A percentile compares a stretch with the other conserved stretches of the same genome.
Evolutionary conservation across 2,888 invertebrate genomes (phyloP).

Genomic region (Syritta pipiens): DNA sequence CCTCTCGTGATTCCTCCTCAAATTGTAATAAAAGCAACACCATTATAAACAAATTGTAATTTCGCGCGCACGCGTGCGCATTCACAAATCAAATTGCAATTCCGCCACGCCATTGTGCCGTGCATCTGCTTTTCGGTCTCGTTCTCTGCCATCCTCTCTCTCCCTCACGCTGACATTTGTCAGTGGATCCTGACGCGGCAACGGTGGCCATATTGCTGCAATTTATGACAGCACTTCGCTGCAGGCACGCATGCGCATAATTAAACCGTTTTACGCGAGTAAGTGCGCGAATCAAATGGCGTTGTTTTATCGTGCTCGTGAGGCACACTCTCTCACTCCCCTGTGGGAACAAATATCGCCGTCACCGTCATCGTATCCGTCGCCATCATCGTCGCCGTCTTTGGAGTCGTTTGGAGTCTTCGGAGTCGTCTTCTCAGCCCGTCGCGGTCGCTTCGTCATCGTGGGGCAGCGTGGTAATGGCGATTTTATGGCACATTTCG

Average conservation of each 20-base stretch:
- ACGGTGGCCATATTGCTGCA: slow-evolving; percentile 63
- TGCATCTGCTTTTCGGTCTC: too few species aligned
- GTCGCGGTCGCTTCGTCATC: slow-evolving; percentile 5
- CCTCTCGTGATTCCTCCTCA: slow-evolving; percentile 13
- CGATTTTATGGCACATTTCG: slow-evolving; percentile 39
- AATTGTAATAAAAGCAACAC: slow-evolving; percentile 32
- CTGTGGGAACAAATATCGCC: slow-evolving; percentile 27
- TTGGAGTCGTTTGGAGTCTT: too few species aligned
- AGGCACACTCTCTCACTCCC: slow-evolving; percentile 13
- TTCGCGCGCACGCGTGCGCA: slow-evolving; percentile 64
- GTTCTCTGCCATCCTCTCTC: too few species aligned
- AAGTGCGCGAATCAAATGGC: slow-evolving; percentile 65
- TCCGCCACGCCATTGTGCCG: too few species aligned
- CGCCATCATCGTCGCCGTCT: slow-evolving; percentile 1
- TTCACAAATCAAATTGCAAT: slow-evolving; percentile 61
- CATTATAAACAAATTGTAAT: slow-evolving; percentile 64
- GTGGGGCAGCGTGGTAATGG: slow-evolving; percentile 20
- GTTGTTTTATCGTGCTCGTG: slow-evolving; percentile 49
- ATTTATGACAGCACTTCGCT: slow-evolving; percentile 57
- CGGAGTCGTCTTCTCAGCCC: too few species aligned
- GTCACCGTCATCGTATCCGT: too few species aligned
- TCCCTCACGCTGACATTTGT: background rate
- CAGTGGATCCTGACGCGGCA: slow-evolving; percentile 25
- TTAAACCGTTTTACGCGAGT: slow-evolving; percentile 61
- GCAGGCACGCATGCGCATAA: slow-evolving; percentile 66